phyloP scores from a whole-genome alignment of 2,113 vertebrate genomes.

The Hippocampus abdominalis region DNA sequence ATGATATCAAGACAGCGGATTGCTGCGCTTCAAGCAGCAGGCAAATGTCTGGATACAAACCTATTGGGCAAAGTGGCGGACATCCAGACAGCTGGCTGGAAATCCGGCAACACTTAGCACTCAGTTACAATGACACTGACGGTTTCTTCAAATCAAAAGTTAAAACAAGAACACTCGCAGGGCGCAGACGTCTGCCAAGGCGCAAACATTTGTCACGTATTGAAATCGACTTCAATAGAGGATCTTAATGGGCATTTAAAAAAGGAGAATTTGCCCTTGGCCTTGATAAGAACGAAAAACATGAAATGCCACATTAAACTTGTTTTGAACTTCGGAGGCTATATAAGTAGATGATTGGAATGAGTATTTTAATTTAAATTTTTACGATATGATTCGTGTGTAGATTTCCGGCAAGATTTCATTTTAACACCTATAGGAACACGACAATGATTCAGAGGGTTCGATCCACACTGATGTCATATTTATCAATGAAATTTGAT shows the following conservation, averaged over 20 bases:
- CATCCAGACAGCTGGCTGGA: conserved; percentile 50
- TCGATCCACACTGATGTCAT: too few relatives aligned
- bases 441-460: too few relatives aligned
- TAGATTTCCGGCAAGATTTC: too few relatives aligned
- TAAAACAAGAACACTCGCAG: background rate
- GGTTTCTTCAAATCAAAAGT: conserved; percentile 35
- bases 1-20: conserved; percentile 48
- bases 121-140: conserved; percentile 60
- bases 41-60: conserved; percentile 38
- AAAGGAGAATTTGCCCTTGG: background rate
- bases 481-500: too few relatives aligned
- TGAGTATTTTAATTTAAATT: too few relatives aligned
- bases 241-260: background rate
- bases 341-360: too few relatives aligned
- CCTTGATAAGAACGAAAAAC: background rate
- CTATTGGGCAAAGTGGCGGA: conserved; percentile 33
- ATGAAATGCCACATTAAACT: background rate
- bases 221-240: background rate
- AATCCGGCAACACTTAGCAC: conserved; percentile 36
- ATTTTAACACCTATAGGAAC: too few relatives aligned
- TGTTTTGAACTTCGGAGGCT: too few relatives aligned
- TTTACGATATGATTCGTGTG: too few relatives aligned
- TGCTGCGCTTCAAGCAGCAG: conserved; percentile 28
- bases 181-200: background rate
- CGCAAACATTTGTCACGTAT: background rate